Evolutionary conservation across 2,888 invertebrate genomes (phyloP).

Genomic region (Augochlorella aurata): DNA sequence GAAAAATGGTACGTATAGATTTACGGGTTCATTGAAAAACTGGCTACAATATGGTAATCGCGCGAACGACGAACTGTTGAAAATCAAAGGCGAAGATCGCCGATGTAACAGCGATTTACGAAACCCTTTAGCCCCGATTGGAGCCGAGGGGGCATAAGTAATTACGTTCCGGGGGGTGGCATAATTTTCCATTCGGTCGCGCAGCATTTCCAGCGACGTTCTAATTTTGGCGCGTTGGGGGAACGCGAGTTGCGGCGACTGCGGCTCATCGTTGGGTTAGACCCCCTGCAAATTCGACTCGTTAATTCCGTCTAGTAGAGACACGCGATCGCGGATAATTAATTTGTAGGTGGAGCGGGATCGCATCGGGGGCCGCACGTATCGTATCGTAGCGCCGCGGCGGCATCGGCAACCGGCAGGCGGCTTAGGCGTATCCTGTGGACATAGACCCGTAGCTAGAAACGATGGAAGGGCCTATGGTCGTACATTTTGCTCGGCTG

Average conservation of each 20-base stretch:
- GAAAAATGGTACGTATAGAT: too few relatives aligned
- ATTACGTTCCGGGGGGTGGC: constrained; percentile 21
- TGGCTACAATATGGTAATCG: not conserved
- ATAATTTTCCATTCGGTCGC: constrained; percentile 44
- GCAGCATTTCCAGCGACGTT: constrained; percentile 16
- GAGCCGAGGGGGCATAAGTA: not conserved
- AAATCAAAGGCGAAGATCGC: not conserved
- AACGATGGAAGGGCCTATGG: constrained; percentile 39
- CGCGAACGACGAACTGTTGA: not conserved
- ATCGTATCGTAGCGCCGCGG: constrained; percentile 34
- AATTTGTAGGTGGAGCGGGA: constrained; percentile 64
- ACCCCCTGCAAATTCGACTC: constrained; percentile 48
- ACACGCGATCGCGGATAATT: constrained; percentile 64
- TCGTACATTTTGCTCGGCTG: constrained; percentile 60
- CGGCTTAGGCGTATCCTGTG: constrained; percentile 10
- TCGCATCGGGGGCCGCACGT: constrained; percentile 54
- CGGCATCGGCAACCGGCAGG: constrained; percentile 19
- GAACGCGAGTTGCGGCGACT: constrained; percentile 17
- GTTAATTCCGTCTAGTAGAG: constrained; percentile 62
- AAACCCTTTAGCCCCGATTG: not conserved
- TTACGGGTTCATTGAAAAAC: too few relatives aligned
- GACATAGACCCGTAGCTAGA: constrained; percentile 36
- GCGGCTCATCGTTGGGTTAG: constrained; percentile 34
- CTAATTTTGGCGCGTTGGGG: constrained; percentile 36
- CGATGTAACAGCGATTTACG: not conserved